Evolutionary conservation across 2,888 invertebrate genomes (phyloP).

Genomic region (Parnassius smintheus): DNA sequence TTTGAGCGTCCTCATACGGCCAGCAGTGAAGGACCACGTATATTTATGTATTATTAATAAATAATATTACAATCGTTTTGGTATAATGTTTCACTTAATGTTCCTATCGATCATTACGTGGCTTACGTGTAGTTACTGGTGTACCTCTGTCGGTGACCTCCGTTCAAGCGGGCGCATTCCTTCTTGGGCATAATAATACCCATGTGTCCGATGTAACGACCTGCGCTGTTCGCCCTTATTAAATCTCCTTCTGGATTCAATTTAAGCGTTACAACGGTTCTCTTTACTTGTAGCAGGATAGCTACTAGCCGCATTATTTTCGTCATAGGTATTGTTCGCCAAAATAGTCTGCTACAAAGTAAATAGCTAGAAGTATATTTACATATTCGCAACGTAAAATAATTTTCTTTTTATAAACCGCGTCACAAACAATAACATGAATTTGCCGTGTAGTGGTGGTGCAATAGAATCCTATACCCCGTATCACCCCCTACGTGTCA

Average conservation of each 20-base stretch:
- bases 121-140: slow-evolving; percentile 57
- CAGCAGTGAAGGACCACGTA: no score
- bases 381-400: no score
- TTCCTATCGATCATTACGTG: slow-evolving; percentile 28
- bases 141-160: slow-evolving; percentile 64
- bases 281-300: slow-evolving; percentile 41
- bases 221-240: slow-evolving; percentile 65
- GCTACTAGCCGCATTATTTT: slow-evolving; percentile 26
- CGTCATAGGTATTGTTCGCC: slow-evolving; percentile 7
- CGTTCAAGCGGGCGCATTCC: slow-evolving; percentile 66
- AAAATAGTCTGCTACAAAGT: neutral
- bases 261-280: slow-evolving; percentile 43
- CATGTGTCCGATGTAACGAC: slow-evolving; percentile 69
- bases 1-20: no score
- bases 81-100: neutral
- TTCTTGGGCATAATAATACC: slow-evolving; percentile 78
- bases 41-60: no score
- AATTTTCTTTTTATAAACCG: no score
- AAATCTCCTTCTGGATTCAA: slow-evolving; percentile 59
- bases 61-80: no score
- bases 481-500: no score
- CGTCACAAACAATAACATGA: no score
- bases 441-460: no score
- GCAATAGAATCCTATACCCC: no score
- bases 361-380: no score